Conservation (phyloP, 2,888 invertebrate species). For the Blastobasis adustella region DNA sequence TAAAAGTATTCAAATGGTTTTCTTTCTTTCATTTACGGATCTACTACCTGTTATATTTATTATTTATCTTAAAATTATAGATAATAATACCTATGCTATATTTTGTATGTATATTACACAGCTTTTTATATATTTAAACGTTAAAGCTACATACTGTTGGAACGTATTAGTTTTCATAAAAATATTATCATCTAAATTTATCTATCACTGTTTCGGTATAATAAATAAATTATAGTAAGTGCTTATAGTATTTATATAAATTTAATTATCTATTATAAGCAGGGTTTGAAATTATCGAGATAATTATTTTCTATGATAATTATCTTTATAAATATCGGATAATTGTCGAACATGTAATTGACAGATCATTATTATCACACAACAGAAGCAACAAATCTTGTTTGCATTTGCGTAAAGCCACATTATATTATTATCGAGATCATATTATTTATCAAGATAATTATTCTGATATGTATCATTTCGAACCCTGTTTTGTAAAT, state of each 20-base stretch:
- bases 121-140: conserved; percentile 44
- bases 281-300: too few relatives aligned
- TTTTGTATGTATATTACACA: conserved; percentile 44
- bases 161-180: conserved; percentile 27
- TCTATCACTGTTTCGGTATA: conserved; percentile 39
- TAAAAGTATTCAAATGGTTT: conserved; percentile 50
- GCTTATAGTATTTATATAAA: conserved; percentile 22
- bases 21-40: conserved; percentile 47
- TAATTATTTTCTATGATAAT: too few relatives aligned
- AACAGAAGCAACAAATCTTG: too few relatives aligned
- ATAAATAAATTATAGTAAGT: conserved; percentile 33
- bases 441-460: too few relatives aligned
- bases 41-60: conserved; percentile 27
- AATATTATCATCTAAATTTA: conserved; percentile 21
- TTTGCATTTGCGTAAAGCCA: too few relatives aligned
- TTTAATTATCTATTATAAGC: conserved; percentile 2
- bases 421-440: too few relatives aligned
- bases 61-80: conserved; percentile 25
- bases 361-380: too few relatives aligned
- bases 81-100: conserved; percentile 15
- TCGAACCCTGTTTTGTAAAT: too few relatives aligned
- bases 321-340: too few relatives aligned
- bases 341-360: too few relatives aligned
- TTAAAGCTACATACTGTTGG: conserved; percentile 28
- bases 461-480: too few relatives aligned